These are phyloP conservation scores for Bos indicus DNA, from an alignment of 2,113 vertebrate genomes.

Conservation along the genomic window DNA sequence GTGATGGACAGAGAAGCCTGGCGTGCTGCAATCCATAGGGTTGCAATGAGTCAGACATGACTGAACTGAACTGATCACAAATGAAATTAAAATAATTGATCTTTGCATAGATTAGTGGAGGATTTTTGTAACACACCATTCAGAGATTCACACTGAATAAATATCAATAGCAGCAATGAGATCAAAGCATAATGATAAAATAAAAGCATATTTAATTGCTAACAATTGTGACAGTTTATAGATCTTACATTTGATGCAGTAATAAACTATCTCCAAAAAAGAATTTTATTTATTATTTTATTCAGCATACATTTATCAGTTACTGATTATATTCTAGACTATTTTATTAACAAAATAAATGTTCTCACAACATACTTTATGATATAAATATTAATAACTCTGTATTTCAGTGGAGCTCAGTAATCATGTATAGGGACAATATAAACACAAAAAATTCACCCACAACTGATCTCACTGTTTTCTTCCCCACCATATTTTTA, in stretches of 20 bases:
- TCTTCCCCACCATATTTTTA: neutral
- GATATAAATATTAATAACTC: neutral
- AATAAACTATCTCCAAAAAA: neutral
- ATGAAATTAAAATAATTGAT: slow-evolving; percentile 12
- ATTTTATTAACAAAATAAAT: neutral
- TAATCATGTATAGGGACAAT: neutral
- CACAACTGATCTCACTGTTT: neutral
- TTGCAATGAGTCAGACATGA: neutral
- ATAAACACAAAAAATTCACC: neutral
- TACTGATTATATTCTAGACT: neutral
- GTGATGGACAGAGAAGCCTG: neutral
- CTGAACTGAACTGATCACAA: neutral
- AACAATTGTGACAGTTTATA: neutral
- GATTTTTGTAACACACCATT: neutral
- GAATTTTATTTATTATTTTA: neutral
- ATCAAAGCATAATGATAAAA: neutral
- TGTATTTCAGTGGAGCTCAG: neutral
- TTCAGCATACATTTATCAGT: neutral
- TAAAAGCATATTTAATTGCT: neutral
- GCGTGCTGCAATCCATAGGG: rapidly evolving
- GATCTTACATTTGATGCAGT: neutral
- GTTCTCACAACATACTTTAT: neutral
- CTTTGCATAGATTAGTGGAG: neutral
- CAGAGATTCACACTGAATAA: neutral
- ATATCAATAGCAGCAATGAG: neutral